Percentiles rank a stretch among this genome's conserved stretches.
Evolutionary conservation across 2,113 vertebrate genomes (phyloP).

Genomic region (Catharus bicknelli): DNA sequence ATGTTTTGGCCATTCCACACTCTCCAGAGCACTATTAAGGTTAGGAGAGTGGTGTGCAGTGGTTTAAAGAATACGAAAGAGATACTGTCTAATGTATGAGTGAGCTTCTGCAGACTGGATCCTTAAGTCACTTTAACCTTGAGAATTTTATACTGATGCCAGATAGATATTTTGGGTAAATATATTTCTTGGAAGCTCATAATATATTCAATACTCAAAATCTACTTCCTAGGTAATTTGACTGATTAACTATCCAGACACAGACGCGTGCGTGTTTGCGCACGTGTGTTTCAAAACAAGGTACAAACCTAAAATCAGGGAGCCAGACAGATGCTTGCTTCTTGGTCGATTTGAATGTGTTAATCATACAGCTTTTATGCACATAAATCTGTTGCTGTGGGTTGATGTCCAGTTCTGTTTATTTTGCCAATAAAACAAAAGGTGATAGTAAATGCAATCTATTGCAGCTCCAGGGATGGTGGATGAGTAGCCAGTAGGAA

Average conservation of each 20-base stretch:
- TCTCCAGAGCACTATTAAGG: conserved; percentile 43
- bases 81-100: background rate
- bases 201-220: conserved; percentile 13
- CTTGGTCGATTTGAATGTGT: background rate
- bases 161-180: background rate
- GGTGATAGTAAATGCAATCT: background rate
- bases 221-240: background rate
- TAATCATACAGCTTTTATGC: background rate
- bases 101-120: background rate
- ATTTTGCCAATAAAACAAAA: background rate
- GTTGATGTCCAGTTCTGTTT: background rate
- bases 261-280: rapidly evolving
- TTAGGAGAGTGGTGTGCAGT: conserved; percentile 18
- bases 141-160: conserved; percentile 12
- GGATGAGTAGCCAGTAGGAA: background rate
- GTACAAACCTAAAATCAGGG: background rate
- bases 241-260: conserved; percentile 4
- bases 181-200: conserved; percentile 10
- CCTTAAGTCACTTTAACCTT: conserved; percentile 23
- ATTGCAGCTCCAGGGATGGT: background rate
- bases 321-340: background rate
- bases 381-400: background rate
- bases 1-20: conserved; percentile 36
- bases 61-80: conserved; percentile 26
- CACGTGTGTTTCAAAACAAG: background rate